Conservation (phyloP, 2,797 vertebrate genomes). For the Lepilemur ruficaudatus region DNA sequence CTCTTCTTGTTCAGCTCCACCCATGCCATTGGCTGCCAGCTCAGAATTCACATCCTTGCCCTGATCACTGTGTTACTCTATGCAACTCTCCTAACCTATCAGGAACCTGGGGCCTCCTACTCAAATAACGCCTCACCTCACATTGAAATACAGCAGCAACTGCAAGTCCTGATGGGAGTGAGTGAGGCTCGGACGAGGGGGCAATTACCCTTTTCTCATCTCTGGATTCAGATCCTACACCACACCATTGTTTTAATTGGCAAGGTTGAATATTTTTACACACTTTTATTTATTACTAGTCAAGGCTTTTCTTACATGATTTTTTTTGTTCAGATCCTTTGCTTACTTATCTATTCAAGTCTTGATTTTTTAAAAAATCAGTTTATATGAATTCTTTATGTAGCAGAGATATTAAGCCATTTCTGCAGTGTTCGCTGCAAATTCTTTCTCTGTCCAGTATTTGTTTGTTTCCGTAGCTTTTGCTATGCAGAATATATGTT, state of each 20-base stretch:
- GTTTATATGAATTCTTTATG: conserved; percentile 74
- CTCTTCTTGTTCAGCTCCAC: neutral
- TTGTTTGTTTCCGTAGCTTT: conserved; percentile 54
- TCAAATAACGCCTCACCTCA: neutral
- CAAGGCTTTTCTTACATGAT: neutral
- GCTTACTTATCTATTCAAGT: conserved; percentile 43
- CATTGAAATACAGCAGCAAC: neutral
- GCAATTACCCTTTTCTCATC: neutral
- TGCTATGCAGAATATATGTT: conserved; percentile 11
- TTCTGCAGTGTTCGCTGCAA: conserved; percentile 49
- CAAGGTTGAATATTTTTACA: neutral
- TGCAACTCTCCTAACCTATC: neutral
- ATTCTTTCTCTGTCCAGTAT: conserved; percentile 50
- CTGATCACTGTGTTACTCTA: neutral
- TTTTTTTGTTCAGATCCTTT: conserved; percentile 59
- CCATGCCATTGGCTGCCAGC: neutral
- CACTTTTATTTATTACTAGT: neutral
- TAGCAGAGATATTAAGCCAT: conserved; percentile 60
- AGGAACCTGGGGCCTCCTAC: neutral
- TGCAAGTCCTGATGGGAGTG: neutral
- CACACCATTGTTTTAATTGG: neutral
- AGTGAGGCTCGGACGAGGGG: neutral
- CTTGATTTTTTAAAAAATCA: conserved; percentile 62
- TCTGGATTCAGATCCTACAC: neutral
- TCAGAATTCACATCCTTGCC: neutral